Evolutionary conservation across 1,140 invertebrate species (phyloP).

Genomic region (Octopus sinensis): DNA sequence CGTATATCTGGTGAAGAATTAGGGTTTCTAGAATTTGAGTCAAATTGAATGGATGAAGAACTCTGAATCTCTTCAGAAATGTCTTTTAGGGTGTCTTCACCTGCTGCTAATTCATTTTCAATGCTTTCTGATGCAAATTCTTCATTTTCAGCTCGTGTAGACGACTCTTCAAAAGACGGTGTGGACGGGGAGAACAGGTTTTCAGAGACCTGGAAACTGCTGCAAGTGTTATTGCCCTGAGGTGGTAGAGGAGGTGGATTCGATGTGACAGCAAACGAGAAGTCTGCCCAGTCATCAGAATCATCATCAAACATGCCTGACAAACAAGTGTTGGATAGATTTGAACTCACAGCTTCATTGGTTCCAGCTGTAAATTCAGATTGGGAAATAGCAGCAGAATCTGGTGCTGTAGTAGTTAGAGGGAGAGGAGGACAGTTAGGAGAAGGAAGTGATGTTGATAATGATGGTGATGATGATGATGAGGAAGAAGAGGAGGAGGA

Average conservation of each 20-base stretch:
- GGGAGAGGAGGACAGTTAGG: background rate
- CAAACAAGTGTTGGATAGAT: background rate
- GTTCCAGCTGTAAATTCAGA: background rate
- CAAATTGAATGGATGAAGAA: too few species aligned
- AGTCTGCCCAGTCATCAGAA: constrained; percentile 15
- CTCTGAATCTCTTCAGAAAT: too few species aligned
- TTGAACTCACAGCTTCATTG: background rate
- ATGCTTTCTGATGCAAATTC: background rate
- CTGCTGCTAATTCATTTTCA: background rate
- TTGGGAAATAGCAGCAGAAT: background rate
- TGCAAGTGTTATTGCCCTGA: too few species aligned
- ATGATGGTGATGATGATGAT: too few species aligned
- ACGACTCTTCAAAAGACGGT: background rate
- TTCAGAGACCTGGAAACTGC: too few species aligned
- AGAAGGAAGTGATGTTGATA: background rate
- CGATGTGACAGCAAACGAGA: background rate
- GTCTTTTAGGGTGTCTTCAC: background rate
- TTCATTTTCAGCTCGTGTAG: background rate
- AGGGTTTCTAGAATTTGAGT: too few species aligned
- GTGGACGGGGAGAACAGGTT: background rate
- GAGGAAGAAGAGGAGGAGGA: too few species aligned
- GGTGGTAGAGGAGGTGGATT: too few species aligned
- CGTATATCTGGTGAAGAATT: background rate
- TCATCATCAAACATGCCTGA: background rate
- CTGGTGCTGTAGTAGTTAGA: background rate